phyloP scores from a whole-genome alignment of 2,888 invertebrate genomes.

The Zhuqinia jingwanae region DNA sequence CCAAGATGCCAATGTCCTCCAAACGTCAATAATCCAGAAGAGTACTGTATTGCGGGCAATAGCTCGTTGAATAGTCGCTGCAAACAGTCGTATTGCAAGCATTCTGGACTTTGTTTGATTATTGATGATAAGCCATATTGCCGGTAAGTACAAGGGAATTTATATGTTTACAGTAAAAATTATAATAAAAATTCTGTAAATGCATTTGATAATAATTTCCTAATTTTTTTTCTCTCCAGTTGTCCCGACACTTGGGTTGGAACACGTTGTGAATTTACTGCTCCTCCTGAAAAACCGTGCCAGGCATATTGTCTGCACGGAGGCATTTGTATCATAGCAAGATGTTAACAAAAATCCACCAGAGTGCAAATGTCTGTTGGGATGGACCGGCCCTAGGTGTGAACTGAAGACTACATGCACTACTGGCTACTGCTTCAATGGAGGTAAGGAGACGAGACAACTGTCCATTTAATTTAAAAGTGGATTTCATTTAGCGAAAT shows the following conservation, averaged over 20 bases:
- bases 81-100: conserved; percentile 82
- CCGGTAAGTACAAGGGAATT: conserved; percentile 80
- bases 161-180: too few species aligned
- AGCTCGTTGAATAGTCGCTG: conserved; percentile 79
- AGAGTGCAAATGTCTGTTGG: conserved; percentile 83
- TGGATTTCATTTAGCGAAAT: background rate
- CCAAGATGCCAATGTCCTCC: conserved; percentile 78
- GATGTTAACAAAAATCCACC: conserved; percentile 82
- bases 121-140: conserved; percentile 83
- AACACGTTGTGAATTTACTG: conserved; percentile 83
- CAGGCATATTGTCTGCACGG: conserved; percentile 83
- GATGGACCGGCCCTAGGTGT: conserved; percentile 84
- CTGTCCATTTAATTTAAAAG: conserved; percentile 80
- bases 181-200: too few species aligned
- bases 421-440: conserved; percentile 82
- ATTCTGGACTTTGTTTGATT: conserved; percentile 83
- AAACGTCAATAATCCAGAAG: conserved; percentile 62
- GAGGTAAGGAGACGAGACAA: conserved; percentile 82
- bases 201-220: too few species aligned
- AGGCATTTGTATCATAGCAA: conserved; percentile 84
- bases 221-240: conserved; percentile 79
- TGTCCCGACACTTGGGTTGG: conserved; percentile 84
- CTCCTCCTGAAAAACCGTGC: conserved; percentile 86
- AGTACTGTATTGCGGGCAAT: conserved; percentile 58
- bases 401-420: conserved; percentile 82